Evolutionary conservation across 2,888 invertebrate species (phyloP).

Genomic region (Agrotis exclamationis): DNA sequence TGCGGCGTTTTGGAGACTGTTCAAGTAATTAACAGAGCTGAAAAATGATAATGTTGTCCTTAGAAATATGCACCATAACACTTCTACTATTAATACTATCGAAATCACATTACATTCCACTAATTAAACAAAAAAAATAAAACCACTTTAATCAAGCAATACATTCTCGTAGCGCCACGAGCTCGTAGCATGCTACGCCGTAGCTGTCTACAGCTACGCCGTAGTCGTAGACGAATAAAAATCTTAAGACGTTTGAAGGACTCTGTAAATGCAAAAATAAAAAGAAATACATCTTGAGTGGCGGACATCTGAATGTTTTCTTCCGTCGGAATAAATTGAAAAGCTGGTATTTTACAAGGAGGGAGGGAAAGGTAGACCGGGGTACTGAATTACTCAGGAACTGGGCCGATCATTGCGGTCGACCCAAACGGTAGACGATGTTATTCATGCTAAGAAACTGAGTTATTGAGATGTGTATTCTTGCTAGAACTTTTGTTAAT

Average conservation of each 20-base stretch:
- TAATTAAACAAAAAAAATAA: background rate
- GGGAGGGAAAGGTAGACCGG: conserved; percentile 66
- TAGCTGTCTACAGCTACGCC: conserved; percentile 23
- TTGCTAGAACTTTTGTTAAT: background rate
- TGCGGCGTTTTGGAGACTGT: background rate
- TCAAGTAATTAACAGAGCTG: background rate
- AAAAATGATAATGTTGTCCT: no score
- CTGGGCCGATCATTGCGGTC: conserved; percentile 69
- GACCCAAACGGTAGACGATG: conserved; percentile 36
- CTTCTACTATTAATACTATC: no score
- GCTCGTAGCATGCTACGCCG: conserved; percentile 55
- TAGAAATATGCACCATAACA: no score
- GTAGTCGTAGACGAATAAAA: conserved; percentile 46
- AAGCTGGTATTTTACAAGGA: conserved; percentile 74
- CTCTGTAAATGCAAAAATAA: conserved; percentile 56
- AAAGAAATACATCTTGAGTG: conserved; percentile 72
- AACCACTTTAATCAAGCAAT: conserved; percentile 28
- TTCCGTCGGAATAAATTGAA: conserved; percentile 80
- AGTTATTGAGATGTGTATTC: conserved; percentile 23
- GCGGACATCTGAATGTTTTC: conserved; percentile 79
- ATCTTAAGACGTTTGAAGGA: conserved; percentile 56
- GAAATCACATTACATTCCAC: background rate
- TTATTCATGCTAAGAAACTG: conserved; percentile 38
- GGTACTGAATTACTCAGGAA: conserved; percentile 72
- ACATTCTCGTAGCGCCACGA: conserved; percentile 20